These are phyloP conservation scores for Sebastes steindachneri DNA, from an alignment of 2,797 vertebrate species.

Conservation along the genomic window DNA sequence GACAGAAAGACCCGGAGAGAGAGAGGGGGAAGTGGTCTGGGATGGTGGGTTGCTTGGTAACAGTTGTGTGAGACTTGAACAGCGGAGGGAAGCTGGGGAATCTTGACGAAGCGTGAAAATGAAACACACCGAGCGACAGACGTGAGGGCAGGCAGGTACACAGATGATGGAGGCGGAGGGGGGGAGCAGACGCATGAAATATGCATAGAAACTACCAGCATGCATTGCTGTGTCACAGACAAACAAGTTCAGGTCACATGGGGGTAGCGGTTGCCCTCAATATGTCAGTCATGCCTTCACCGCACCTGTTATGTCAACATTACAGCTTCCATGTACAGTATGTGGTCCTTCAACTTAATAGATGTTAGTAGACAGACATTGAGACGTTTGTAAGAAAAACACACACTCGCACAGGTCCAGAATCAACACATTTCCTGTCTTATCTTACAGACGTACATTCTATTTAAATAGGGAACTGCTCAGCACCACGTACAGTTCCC, in stretches of 20 bases:
- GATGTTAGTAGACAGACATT: not conserved
- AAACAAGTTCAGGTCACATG: slow-evolving; percentile 7
- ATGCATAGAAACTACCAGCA: slow-evolving; percentile 58
- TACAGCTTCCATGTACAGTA: not conserved
- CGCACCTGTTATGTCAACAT: slow-evolving; percentile 26
- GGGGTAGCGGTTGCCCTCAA: slow-evolving; percentile 21
- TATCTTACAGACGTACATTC: not conserved
- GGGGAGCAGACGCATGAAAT: slow-evolving; percentile 57
- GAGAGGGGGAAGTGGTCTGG: slow-evolving; percentile 5
- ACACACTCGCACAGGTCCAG: not conserved
- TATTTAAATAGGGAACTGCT: not conserved
- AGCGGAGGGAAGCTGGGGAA: slow-evolving; percentile 33
- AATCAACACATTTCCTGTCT: not conserved
- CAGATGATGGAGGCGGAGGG: not conserved
- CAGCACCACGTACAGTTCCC: accelerated
- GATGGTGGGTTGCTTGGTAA: slow-evolving; percentile 66
- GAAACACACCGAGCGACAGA: slow-evolving; percentile 29
- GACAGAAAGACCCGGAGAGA: slow-evolving; percentile 5
- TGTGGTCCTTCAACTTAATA: not conserved
- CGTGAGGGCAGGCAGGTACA: not conserved
- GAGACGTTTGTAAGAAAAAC: not conserved
- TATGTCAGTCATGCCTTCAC: slow-evolving; percentile 24
- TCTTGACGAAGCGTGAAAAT: slow-evolving; percentile 45
- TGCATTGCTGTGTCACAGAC: slow-evolving; percentile 22
- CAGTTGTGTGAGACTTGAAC: slow-evolving; percentile 41